Evolutionary conservation across 2,888 invertebrate species (phyloP).

Genomic region (Cremastinae sp.): DNA sequence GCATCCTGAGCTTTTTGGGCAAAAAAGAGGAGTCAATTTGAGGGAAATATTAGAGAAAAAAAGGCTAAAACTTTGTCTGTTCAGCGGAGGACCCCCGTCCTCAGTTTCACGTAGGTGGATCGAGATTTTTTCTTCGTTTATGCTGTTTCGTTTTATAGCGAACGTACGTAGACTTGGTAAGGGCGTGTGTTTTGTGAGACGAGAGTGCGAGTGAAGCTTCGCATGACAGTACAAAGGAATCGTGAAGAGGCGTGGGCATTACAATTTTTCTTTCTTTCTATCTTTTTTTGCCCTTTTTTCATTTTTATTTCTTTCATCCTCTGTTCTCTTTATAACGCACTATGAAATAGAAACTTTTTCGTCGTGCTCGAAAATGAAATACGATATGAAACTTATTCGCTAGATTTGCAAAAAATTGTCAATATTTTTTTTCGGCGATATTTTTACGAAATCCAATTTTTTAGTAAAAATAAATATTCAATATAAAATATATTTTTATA

Average conservation of each 20-base stretch:
- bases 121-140: slow-evolving; percentile 37
- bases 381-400: slow-evolving; percentile 11
- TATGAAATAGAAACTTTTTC: slow-evolving; percentile 20
- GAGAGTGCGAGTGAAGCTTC: slow-evolving; percentile 54
- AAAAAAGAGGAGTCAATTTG: slow-evolving; percentile 6
- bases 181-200: slow-evolving; percentile 60
- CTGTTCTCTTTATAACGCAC: slow-evolving; percentile 36
- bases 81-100: slow-evolving; percentile 47
- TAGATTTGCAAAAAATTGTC: neutral
- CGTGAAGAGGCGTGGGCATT: slow-evolving; percentile 64
- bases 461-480: too few species aligned
- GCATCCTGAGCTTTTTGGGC: slow-evolving; percentile 13
- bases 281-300: slow-evolving; percentile 14
- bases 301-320: slow-evolving; percentile 19
- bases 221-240: slow-evolving; percentile 66
- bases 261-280: slow-evolving; percentile 41
- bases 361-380: slow-evolving; percentile 32
- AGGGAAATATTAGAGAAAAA: slow-evolving; percentile 4
- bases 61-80: slow-evolving; percentile 19
- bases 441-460: too few species aligned
- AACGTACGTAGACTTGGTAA: slow-evolving; percentile 33
- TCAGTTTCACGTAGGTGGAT: slow-evolving; percentile 51
- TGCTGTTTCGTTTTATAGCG: slow-evolving; percentile 33
- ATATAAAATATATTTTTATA: too few species aligned
- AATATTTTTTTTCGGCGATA: too few species aligned